Percentiles rank a stretch among this genome's conserved stretches.
Evolutionary conservation across 2,888 invertebrate species (phyloP).

Genomic region (Cacoxenus indagator): DNA sequence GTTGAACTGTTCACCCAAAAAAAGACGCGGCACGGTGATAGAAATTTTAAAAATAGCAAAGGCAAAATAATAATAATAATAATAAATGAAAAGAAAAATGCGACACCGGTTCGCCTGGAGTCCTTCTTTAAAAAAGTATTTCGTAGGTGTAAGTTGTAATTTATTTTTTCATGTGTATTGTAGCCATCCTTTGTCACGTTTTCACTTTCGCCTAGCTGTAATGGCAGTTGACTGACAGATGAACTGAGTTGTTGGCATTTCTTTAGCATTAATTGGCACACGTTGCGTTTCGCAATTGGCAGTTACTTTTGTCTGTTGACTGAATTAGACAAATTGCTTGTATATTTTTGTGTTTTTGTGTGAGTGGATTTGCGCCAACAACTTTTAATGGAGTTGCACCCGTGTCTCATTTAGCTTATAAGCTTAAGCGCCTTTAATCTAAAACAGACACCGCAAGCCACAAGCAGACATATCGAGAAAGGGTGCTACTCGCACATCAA

Average conservation of each 20-base stretch:
- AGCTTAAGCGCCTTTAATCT: not conserved
- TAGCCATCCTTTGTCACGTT: conserved; percentile 22
- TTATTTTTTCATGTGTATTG: not conserved
- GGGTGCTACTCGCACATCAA: not conserved
- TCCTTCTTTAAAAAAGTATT: no score
- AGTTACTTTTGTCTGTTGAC: not conserved
- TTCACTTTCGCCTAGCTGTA: not conserved
- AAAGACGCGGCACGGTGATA: not conserved
- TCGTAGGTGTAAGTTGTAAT: not conserved
- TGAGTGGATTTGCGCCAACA: conserved; percentile 1
- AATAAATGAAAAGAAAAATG: no score
- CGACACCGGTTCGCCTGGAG: no score
- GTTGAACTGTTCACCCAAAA: conserved; percentile 26
- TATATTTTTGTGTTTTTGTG: not conserved
- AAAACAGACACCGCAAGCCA: not conserved
- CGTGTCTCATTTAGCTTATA: not conserved
- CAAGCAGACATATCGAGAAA: not conserved
- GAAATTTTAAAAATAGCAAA: conserved; percentile 10
- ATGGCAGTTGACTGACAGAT: conserved; percentile 45
- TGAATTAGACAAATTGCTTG: not conserved
- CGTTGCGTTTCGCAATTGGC: not conserved
- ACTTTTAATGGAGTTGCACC: not conserved
- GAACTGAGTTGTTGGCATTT: conserved; percentile 36
- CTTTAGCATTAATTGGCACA: not conserved
- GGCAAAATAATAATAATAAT: conserved; percentile 22